Base-by-base conservation (phyloP, 2,888 invertebrate species). In the Ctenicera cuprea region DNA sequence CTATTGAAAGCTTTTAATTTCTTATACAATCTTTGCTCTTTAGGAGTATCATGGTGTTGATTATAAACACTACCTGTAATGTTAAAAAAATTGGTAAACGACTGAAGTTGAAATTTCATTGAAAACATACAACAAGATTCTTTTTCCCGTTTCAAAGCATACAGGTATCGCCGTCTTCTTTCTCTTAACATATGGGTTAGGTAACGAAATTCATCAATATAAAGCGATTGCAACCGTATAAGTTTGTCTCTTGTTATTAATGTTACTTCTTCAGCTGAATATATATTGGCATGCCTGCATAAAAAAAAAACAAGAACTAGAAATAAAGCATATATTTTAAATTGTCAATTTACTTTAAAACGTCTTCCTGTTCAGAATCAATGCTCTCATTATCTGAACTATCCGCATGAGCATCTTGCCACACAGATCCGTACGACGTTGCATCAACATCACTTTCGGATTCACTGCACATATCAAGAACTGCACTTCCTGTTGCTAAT, bases 241-340 rank as follows among this genome's bases (percentile, higher is more conserved):
- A 97, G 87, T 78, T 94, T 94, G 67, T 92, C 92, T 79, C 93
- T 90, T 0, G 95, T 92, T 37, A 95, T 92, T 30, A 91, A 89
- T 3, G 95, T 92, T 0, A 95, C 94, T 86, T 97, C 97, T 82
- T 97, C 96, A 0, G 94, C 94, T 0, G 97, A 96, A 85, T 92
- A 97, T 0, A 96, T 93, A 11, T 95, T 95, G 0, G 97, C 96
- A 84, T 94, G 94, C 87, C 96, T 97, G 87, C 59, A 87, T 87
- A 83, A 59, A 3, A 33, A n/a, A 33, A 30, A 50, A 65, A 20
- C 1, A 33, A 30, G n/a, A n/a, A n/a, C n/a, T n/a, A n/a, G n/a
- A n/a, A n/a, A n/a, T n/a, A n/a, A n/a, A n/a, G n/a, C n/a, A n/a
- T 43, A 5, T 18, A 30, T 16, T 16, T 16, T 9, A 14, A 45